phyloP scores from a whole-genome alignment of 2,797 vertebrate species.

The Chaunax sp. region DNA sequence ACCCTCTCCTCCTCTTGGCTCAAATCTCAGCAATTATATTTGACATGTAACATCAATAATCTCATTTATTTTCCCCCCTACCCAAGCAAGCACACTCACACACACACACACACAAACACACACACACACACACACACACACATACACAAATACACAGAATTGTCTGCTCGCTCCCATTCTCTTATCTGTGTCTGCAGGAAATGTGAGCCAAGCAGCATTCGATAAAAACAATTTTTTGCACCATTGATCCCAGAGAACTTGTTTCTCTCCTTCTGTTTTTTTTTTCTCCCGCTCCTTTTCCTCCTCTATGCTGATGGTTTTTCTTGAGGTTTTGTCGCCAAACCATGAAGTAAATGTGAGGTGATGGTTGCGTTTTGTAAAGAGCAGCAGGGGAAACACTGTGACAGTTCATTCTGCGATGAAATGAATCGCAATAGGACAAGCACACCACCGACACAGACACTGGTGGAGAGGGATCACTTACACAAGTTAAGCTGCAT shows the following conservation, averaged over 20 bases:
- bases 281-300: slow-evolving; percentile 49
- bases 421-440: slow-evolving; percentile 71
- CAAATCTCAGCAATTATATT: slow-evolving; percentile 91
- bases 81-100: slow-evolving; percentile 38
- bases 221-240: slow-evolving; percentile 90
- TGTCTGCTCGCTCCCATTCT: slow-evolving; percentile 66
- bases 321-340: slow-evolving; percentile 79
- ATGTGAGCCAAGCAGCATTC: slow-evolving; percentile 83
- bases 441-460: slow-evolving; percentile 38
- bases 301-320: slow-evolving; percentile 81
- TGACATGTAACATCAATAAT: slow-evolving; percentile 90
- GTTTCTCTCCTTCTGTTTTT: slow-evolving; percentile 64
- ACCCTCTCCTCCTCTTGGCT: slow-evolving; percentile 83
- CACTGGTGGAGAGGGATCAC: slow-evolving; percentile 49
- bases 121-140: slow-evolving; percentile 32
- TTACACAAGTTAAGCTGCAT: not conserved
- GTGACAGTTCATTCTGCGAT: slow-evolving; percentile 50
- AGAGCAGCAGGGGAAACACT: slow-evolving; percentile 66
- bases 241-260: slow-evolving; percentile 87
- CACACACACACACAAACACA: slow-evolving; percentile 22
- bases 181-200: slow-evolving; percentile 87
- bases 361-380: slow-evolving; percentile 76
- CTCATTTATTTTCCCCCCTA: slow-evolving; percentile 82
- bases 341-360: slow-evolving; percentile 88
- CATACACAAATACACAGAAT: slow-evolving; percentile 30